phyloP scores from a whole-genome alignment of 2,888 invertebrate species.

The Sepioteuthis lessoniana region DNA sequence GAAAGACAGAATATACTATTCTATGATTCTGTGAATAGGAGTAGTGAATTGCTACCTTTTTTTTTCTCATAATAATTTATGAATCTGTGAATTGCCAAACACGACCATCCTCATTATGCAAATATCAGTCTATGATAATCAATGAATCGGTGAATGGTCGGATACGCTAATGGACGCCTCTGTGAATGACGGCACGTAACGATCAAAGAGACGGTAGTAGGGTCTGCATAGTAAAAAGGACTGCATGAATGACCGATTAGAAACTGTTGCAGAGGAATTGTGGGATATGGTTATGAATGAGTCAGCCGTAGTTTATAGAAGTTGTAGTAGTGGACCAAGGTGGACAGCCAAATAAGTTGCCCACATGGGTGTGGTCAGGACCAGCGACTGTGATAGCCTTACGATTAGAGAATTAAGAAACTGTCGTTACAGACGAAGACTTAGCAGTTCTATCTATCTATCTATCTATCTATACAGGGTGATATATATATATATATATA shows the following conservation, averaged over 20 bases:
- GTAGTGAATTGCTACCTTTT: neutral
- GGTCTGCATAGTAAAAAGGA: neutral
- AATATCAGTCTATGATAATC: neutral
- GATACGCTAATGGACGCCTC: neutral
- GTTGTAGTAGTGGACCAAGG: neutral
- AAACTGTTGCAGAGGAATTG: slow-evolving; percentile 33
- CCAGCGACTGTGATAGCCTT: neutral
- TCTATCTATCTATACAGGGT: too few relatives aligned
- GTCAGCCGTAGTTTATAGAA: neutral
- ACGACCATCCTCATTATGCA: neutral
- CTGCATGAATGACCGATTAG: neutral
- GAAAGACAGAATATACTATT: too few relatives aligned
- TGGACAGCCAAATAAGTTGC: neutral
- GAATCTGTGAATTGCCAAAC: neutral
- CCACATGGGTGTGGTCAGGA: neutral
- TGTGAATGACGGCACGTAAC: neutral
- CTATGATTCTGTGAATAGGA: too few relatives aligned
- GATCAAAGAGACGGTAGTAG: neutral
- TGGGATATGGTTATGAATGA: neutral
- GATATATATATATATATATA: too few relatives aligned
- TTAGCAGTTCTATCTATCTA: too few relatives aligned
- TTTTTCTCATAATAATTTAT: neutral
- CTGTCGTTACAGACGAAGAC: too few relatives aligned
- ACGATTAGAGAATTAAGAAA: too few relatives aligned
- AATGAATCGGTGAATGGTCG: neutral